Percentiles rank a stretch among this genome's conserved stretches.
Evolutionary conservation across 2,888 invertebrate genomes (phyloP).

Genomic region (Tetramorium bicarinatum): DNA sequence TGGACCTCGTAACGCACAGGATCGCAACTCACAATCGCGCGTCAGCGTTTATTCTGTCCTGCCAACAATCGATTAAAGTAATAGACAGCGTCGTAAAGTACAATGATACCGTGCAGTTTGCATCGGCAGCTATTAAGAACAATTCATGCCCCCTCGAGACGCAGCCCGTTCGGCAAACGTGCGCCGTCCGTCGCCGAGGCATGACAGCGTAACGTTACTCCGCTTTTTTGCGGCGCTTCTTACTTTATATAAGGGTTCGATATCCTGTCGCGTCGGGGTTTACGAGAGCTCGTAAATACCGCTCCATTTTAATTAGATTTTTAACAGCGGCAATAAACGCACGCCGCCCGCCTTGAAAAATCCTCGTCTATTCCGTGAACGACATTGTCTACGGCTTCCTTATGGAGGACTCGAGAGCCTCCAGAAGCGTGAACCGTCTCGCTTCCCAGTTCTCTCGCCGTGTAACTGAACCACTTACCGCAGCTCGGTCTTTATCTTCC

Average conservation of each 20-base stretch:
- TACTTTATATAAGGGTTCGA: constrained; percentile 35
- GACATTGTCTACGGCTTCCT: constrained; percentile 24
- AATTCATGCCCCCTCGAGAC: constrained; percentile 27
- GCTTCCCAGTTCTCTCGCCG: constrained; percentile 24
- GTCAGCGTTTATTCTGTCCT: constrained; percentile 23
- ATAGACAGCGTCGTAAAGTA: constrained; percentile 42
- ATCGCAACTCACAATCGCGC: constrained; percentile 33
- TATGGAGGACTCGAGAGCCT: neutral
- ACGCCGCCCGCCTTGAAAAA: neutral
- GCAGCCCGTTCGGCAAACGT: neutral
- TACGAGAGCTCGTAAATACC: constrained; percentile 59
- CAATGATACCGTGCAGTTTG: constrained; percentile 30
- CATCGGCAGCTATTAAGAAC: constrained; percentile 32
- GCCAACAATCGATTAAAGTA: constrained; percentile 45
- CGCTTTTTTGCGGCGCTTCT: constrained; percentile 32
- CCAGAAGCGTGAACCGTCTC: constrained; percentile 43
- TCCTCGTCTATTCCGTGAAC: constrained; percentile 39
- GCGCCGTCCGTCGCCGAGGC: neutral
- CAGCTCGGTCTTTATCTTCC: constrained; percentile 39
- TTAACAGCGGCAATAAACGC: constrained; percentile 53
- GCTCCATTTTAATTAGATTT: constrained; percentile 56
- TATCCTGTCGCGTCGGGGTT: constrained; percentile 35
- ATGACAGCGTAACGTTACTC: constrained; percentile 1
- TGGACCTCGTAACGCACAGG: constrained; percentile 54
- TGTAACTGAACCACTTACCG: constrained; percentile 43